Evolutionary conservation across 2,113 vertebrate species (phyloP).

Genomic region (Myrmecobius fasciatus): DNA sequence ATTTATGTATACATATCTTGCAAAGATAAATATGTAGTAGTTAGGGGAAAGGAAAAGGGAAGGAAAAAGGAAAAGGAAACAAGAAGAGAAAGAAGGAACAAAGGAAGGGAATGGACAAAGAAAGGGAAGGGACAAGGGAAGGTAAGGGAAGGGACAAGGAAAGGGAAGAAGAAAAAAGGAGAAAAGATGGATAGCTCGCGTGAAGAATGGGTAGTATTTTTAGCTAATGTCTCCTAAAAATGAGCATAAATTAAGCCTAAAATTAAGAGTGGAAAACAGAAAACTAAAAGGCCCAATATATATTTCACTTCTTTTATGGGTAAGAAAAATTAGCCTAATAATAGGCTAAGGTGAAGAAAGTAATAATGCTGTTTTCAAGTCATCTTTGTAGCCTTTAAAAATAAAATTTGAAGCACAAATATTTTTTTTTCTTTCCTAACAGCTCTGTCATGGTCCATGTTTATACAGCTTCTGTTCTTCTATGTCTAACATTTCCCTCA

Average conservation of each 20-base stretch:
- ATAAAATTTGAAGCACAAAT: constrained; percentile 76
- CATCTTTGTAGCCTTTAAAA: constrained; percentile 57
- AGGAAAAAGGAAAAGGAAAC: too few relatives aligned
- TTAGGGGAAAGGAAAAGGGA: background rate
- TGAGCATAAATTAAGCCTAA: background rate
- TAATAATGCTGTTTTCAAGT: background rate
- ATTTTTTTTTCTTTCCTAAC: constrained; percentile 84
- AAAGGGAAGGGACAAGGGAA: too few relatives aligned
- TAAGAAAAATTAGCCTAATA: background rate
- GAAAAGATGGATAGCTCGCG: background rate
- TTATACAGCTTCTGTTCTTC: constrained; percentile 90
- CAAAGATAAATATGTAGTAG: background rate
- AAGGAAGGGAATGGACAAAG: too few relatives aligned
- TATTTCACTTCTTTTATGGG: background rate
- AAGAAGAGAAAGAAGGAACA: too few relatives aligned
- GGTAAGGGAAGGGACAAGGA: too few relatives aligned
- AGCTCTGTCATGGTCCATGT: constrained; percentile 89
- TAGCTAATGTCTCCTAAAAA: background rate
- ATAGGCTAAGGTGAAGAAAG: background rate
- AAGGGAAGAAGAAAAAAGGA: too few relatives aligned
- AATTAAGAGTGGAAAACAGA: background rate
- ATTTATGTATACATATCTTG: background rate
- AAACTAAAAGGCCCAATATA: background rate
- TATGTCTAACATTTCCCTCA: constrained; percentile 93
- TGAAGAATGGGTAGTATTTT: background rate